Percentiles rank a stretch among this genome's conserved stretches.
phyloP scores from a whole-genome alignment of 30 jellyfish, hydroid and myxozoan species.

The Nemopilema nomurai region DNA sequence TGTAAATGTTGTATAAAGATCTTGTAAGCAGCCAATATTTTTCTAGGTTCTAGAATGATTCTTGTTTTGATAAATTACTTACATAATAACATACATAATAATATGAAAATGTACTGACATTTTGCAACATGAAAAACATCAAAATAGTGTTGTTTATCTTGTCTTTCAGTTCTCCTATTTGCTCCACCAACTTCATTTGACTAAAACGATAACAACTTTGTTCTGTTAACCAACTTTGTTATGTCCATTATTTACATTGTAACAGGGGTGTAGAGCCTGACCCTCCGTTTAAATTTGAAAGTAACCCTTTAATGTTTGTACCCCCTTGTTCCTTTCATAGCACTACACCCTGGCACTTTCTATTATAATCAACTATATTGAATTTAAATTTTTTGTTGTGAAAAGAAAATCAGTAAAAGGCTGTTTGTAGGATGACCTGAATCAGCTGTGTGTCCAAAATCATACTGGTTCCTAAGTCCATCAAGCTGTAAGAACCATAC shows the following conservation, averaged over 20 bases:
- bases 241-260: not conserved
- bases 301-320: not conserved
- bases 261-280: not conserved
- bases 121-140: conserved; percentile 17
- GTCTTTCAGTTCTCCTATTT: conserved; percentile 1
- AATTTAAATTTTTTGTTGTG: no score
- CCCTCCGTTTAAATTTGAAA: not conserved
- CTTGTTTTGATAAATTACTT: not conserved
- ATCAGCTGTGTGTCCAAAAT: no score
- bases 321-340: no score
- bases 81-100: not conserved
- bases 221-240: not conserved
- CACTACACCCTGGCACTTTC: no score
- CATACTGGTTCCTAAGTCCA: no score
- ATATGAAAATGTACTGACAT: not conserved
- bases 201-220: not conserved
- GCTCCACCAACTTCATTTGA: conserved; percentile 46
- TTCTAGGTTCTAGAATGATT: not conserved
- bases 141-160: conserved; percentile 7
- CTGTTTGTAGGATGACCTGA: no score
- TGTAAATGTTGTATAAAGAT: not conserved
- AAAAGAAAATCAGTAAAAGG: no score
- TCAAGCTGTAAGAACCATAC: no score
- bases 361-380: no score
- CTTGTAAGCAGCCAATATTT: not conserved